phyloP scores from a whole-genome alignment of 2,797 vertebrate genomes.

The Cuniculus paca region DNA sequence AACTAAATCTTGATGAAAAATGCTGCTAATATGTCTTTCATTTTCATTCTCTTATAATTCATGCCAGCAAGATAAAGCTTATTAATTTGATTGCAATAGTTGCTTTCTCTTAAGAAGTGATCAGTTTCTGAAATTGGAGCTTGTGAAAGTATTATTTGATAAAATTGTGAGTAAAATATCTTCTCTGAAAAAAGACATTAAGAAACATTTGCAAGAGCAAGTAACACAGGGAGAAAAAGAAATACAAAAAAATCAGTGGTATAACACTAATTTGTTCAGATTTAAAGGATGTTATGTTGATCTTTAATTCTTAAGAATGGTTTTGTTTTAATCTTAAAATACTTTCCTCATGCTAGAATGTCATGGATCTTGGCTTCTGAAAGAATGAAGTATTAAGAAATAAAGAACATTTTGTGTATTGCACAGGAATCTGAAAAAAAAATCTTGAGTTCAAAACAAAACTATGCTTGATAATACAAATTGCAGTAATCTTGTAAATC shows the following conservation, averaged over 20 bases:
- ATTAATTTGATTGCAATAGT: not conserved
- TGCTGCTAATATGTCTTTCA: slow-evolving; percentile 37
- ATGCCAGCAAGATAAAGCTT: slow-evolving; percentile 28
- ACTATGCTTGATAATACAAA: not conserved
- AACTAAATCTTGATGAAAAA: slow-evolving; percentile 14
- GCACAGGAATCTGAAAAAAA: not conserved
- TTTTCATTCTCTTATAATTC: slow-evolving; percentile 47
- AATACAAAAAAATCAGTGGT: not conserved
- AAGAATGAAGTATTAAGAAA: slow-evolving; percentile 34
- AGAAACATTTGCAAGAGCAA: not conserved
- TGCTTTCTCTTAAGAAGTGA: slow-evolving; percentile 16
- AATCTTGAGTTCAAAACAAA: not conserved
- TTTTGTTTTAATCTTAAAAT: slow-evolving; percentile 3
- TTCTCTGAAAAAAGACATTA: slow-evolving; percentile 23
- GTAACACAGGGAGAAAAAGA: not conserved
- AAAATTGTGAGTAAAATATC: slow-evolving; percentile 30
- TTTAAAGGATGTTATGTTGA: not conserved
- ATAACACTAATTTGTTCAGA: not conserved
- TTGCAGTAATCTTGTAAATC: not conserved
- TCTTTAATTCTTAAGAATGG: not conserved
- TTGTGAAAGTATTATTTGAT: not conserved
- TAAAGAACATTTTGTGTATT: not conserved
- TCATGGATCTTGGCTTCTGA: not conserved
- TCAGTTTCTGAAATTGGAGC: not conserved
- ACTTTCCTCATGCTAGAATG: not conserved